These are phyloP conservation scores for Brachymystax lenok DNA, from an alignment of 2,797 vertebrate genomes.

Conservation along the genomic window DNA sequence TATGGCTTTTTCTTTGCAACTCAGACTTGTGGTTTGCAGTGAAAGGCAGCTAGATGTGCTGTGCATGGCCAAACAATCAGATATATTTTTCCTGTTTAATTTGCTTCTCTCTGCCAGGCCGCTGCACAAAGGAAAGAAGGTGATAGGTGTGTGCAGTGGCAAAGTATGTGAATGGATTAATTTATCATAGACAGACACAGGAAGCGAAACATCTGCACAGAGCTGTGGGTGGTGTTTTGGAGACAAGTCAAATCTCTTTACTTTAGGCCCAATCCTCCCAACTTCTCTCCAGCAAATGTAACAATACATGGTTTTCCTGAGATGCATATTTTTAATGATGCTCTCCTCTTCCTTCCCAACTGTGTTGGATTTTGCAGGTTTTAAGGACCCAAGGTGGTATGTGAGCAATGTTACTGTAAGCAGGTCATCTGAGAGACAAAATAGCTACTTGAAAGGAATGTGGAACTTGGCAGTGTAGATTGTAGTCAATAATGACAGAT, in stretches of 20 bases:
- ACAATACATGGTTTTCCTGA: conserved; percentile 49
- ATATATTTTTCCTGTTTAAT: conserved; percentile 7
- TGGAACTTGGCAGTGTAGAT: conserved; percentile 10
- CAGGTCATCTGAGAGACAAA: not conserved
- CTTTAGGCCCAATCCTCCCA: conserved; percentile 18
- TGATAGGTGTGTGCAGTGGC: not conserved
- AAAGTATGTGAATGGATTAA: not conserved
- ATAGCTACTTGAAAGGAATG: not conserved
- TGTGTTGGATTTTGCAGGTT: conserved; percentile 14
- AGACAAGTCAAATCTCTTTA: not conserved
- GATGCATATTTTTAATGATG: too few relatives aligned
- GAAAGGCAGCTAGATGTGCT: conserved; percentile 9
- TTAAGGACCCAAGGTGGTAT: not conserved
- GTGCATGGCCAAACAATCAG: not conserved
- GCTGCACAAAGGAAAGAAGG: not conserved
- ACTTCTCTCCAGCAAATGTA: conserved; percentile 42
- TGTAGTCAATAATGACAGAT: conserved; percentile 18
- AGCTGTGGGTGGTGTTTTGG: conserved; percentile 1
- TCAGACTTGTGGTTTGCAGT: too few relatives aligned
- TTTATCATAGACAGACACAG: conserved; percentile 9
- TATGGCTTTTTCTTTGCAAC: too few relatives aligned
- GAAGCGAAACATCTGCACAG: not conserved
- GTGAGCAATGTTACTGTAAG: conserved; percentile 14
- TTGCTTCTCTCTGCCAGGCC: conserved; percentile 5
- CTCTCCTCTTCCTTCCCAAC: not conserved